Conservation (phyloP, 2,113 vertebrate genomes). For the Pleuronectes platessa region DNA sequence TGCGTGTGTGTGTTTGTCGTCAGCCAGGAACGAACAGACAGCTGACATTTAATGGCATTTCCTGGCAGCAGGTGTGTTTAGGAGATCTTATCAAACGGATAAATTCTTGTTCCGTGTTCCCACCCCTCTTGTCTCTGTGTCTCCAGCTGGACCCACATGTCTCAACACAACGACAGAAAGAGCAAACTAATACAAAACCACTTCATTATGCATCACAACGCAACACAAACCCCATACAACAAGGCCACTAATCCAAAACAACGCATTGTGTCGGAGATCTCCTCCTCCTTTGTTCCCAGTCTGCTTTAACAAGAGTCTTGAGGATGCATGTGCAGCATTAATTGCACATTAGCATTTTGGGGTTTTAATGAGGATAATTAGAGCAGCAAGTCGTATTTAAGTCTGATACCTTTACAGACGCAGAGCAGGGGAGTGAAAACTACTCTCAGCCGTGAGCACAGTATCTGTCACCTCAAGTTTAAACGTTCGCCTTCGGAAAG, state of each 20-base stretch:
- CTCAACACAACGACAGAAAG: neutral
- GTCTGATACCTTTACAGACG: neutral
- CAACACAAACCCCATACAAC: neutral
- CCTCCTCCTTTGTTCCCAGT: constrained; percentile 34
- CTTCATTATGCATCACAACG: neutral
- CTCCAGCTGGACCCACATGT: constrained; percentile 38
- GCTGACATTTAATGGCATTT: constrained; percentile 73
- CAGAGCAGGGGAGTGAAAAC: constrained; percentile 22
- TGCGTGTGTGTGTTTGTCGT: neutral
- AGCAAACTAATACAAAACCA: neutral
- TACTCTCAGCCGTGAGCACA: neutral
- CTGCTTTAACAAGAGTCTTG: constrained; percentile 45
- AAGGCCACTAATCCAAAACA: neutral
- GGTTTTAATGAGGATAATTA: constrained; percentile 62
- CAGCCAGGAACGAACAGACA: constrained; percentile 30
- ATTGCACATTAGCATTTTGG: constrained; percentile 62
- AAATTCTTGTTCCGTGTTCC: constrained; percentile 26
- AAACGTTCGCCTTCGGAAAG: constrained; percentile 32
- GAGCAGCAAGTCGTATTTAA: constrained; percentile 4
- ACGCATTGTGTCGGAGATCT: constrained; percentile 3
- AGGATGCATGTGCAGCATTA: constrained; percentile 39
- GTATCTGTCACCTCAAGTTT: neutral
- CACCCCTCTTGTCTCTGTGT: constrained; percentile 25
- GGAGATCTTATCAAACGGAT: constrained; percentile 64
- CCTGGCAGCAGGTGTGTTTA: constrained; percentile 60